A percentile compares a stretch with the other conserved stretches of the same genome.
Evolutionary conservation across 2,888 invertebrate genomes (phyloP).

Genomic region (Achlya flavicornis): DNA sequence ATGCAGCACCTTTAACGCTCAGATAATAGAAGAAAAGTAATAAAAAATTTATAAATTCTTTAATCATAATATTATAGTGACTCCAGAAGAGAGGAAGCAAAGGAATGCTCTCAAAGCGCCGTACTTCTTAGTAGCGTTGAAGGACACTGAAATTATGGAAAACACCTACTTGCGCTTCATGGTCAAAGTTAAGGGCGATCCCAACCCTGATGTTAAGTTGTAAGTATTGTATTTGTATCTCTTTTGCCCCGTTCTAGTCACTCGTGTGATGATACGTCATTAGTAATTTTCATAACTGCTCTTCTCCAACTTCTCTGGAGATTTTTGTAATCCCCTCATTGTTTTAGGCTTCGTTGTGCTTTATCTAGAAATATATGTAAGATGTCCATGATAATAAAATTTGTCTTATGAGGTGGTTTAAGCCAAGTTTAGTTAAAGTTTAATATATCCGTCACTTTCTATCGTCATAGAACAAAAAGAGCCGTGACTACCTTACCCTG

Average conservation of each 20-base stretch:
- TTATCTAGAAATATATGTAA: too few species aligned
- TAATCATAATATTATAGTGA: constrained; percentile 80
- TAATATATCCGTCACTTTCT: too few species aligned
- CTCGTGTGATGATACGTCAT: background rate
- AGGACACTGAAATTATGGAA: constrained; percentile 94
- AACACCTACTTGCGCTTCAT: constrained; percentile 94
- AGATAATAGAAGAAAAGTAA: background rate
- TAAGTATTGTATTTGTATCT: constrained; percentile 77
- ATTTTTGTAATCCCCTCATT: too few species aligned
- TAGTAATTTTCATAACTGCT: too few species aligned
- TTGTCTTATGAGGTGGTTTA: too few species aligned
- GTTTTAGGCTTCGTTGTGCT: too few species aligned
- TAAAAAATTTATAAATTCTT: background rate
- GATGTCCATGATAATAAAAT: too few species aligned
- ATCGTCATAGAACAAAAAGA: too few species aligned
- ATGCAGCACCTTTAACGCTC: constrained; percentile 21
- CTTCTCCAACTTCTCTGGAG: too few species aligned
- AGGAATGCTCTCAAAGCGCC: constrained; percentile 90
- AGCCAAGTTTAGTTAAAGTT: too few species aligned
- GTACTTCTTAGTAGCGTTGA: constrained; percentile 92
- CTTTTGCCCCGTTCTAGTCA: background rate
- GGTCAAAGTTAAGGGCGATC: constrained; percentile 94
- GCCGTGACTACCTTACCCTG: too few species aligned
- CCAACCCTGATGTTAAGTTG: constrained; percentile 96
- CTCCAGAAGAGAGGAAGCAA: constrained; percentile 87